A percentile compares a stretch with the other conserved stretches of the same genome.
phyloP scores from a whole-genome alignment of 92 coral and sea anemone species.

The Phenganax subtilis region DNA sequence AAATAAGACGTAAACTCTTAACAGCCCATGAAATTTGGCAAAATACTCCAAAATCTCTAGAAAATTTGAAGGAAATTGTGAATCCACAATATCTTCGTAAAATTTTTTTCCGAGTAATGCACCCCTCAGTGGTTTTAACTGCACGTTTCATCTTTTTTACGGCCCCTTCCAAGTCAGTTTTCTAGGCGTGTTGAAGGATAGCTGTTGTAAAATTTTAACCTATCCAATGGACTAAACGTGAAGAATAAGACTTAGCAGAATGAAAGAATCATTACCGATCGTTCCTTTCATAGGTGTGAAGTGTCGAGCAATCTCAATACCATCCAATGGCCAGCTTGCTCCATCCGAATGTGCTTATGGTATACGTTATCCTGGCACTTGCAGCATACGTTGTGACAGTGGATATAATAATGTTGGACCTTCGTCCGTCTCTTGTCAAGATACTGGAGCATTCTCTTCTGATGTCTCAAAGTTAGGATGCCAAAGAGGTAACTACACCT shows the following conservation, averaged over 20 bases:
- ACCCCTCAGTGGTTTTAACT: too few species aligned
- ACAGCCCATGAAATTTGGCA: too few species aligned
- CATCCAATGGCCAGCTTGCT: constrained; percentile 56
- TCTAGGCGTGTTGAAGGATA: background rate
- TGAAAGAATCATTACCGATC: background rate
- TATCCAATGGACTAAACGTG: background rate
- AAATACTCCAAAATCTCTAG: too few species aligned
- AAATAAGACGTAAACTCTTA: too few species aligned
- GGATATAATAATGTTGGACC: constrained; percentile 57
- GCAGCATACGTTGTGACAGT: constrained; percentile 58
- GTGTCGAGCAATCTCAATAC: constrained; percentile 63
- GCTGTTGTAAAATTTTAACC: background rate
- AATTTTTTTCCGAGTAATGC: too few species aligned
- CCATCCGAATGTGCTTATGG: constrained; percentile 66
- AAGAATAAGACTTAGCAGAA: too few species aligned
- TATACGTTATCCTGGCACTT: constrained; percentile 48
- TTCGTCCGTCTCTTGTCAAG: constrained; percentile 54
- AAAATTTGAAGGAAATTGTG: too few species aligned
- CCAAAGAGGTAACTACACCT: background rate
- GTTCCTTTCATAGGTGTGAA: constrained; percentile 44
- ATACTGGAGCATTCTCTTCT: constrained; percentile 36
- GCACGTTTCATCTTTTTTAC: too few species aligned
- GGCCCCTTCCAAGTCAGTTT: background rate
- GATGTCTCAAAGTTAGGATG: constrained; percentile 7
- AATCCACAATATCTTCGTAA: too few species aligned